A percentile compares a stretch with the other conserved stretches of the same genome.
phyloP scores from a whole-genome alignment of 2,888 invertebrate genomes.

The Clusia tigrina region DNA sequence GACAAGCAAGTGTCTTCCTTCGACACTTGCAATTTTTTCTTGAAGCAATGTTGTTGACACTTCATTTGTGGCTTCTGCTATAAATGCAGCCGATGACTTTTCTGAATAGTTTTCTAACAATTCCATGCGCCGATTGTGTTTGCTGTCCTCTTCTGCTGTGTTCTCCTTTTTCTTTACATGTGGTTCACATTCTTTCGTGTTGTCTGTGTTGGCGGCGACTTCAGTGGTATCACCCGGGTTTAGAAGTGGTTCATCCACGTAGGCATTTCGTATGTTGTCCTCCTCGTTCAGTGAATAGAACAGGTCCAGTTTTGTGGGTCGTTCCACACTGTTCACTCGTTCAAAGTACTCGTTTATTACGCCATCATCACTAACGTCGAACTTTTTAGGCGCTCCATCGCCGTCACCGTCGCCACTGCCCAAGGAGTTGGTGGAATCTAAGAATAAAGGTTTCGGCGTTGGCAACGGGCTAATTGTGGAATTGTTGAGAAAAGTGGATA shows the following conservation, averaged over 20 bases:
- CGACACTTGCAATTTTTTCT: background rate
- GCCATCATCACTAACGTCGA: slow-evolving; percentile 58
- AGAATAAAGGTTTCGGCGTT: slow-evolving; percentile 43
- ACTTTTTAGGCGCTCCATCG: slow-evolving; percentile 37
- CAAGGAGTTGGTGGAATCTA: slow-evolving; percentile 45
- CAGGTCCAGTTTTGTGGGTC: slow-evolving; percentile 58
- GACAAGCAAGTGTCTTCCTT: background rate
- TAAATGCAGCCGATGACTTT: slow-evolving; percentile 44
- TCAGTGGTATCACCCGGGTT: background rate
- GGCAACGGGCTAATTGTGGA: slow-evolving; percentile 49
- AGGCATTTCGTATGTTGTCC: slow-evolving; percentile 43
- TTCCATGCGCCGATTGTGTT: slow-evolving; percentile 40
- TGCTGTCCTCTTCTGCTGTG: background rate
- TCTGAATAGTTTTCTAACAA: slow-evolving; percentile 44
- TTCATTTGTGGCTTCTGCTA: slow-evolving; percentile 46
- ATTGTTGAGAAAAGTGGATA: slow-evolving; percentile 40
- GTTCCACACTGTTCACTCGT: slow-evolving; percentile 59
- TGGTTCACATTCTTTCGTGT: background rate
- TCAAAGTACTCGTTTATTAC: slow-evolving; percentile 65
- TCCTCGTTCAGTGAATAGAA: slow-evolving; percentile 56
- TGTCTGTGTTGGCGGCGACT: background rate
- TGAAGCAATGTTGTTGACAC: slow-evolving; percentile 32
- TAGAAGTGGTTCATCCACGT: slow-evolving; percentile 20
- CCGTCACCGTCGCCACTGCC: slow-evolving; percentile 30
- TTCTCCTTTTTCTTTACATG: background rate